These are phyloP conservation scores for Melangyna quadrimaculata DNA, from an alignment of 2,888 invertebrate species.

Conservation along the genomic window DNA sequence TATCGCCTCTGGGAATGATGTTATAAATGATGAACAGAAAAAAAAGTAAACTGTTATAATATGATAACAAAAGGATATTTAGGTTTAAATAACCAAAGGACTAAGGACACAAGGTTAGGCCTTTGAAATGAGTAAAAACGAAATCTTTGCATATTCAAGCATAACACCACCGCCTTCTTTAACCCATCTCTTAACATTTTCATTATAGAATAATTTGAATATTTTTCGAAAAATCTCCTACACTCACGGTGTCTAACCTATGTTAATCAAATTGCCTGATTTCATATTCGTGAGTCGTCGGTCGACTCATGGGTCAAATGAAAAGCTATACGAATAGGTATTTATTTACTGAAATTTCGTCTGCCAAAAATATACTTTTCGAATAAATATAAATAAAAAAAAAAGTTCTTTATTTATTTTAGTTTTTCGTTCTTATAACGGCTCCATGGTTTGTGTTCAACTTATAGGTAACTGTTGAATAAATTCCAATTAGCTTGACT, in stretches of 20 bases:
- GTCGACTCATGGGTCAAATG: neutral
- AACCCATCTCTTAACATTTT: neutral
- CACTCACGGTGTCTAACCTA: neutral
- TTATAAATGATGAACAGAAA: constrained; percentile 1
- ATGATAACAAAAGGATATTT: constrained; percentile 31
- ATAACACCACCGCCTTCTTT: neutral
- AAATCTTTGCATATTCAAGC: neutral
- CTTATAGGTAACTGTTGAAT: constrained; percentile 14
- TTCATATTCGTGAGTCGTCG: neutral
- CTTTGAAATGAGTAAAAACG: constrained; percentile 2
- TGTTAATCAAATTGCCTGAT: neutral
- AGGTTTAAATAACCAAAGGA: neutral
- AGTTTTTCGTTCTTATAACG: neutral
- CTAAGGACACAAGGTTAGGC: neutral
- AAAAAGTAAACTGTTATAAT: constrained; percentile 33
- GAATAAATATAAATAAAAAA: constrained; percentile 4
- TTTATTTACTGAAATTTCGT: neutral
- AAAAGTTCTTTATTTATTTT: neutral
- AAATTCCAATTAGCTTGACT: constrained; percentile 50
- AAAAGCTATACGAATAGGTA: neutral
- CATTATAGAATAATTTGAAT: neutral
- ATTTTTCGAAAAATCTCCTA: neutral
- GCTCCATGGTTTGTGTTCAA: neutral
- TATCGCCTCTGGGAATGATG: constrained; percentile 36
- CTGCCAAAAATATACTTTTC: constrained; percentile 1